Percentiles rank a stretch among this genome's conserved stretches.
These are phyloP conservation scores for Formica selysi DNA, from an alignment of 1,140 invertebrate genomes.

Conservation along the genomic window DNA sequence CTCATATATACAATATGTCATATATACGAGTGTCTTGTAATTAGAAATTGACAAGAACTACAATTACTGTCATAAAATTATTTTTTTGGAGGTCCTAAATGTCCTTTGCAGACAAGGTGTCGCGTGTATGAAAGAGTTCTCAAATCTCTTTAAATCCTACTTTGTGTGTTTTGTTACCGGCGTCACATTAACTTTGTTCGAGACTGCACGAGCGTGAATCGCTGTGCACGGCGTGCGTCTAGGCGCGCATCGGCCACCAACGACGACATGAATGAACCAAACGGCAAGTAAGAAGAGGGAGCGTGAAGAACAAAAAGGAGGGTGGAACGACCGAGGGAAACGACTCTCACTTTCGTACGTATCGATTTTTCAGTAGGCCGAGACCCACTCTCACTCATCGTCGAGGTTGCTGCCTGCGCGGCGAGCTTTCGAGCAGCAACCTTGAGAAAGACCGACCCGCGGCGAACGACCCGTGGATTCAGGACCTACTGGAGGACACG, in stretches of 20 bases:
- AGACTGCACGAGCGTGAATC: constrained; percentile 39
- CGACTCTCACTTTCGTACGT: constrained; percentile 81
- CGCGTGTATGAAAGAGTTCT: too few species aligned
- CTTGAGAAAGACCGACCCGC: constrained; percentile 69
- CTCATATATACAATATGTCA: too few species aligned
- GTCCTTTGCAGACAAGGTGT: too few species aligned
- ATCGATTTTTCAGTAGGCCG: constrained; percentile 80
- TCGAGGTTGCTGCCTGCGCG: constrained; percentile 41
- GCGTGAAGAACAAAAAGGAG: constrained; percentile 74
- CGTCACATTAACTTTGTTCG: constrained; percentile 16
- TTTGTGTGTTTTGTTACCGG: background rate
- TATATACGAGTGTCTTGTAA: too few species aligned
- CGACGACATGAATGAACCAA: constrained; percentile 75
- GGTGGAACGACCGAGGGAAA: constrained; percentile 72
- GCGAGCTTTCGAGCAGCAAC: constrained; percentile 71
- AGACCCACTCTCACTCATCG: constrained; percentile 77
- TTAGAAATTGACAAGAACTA: too few species aligned
- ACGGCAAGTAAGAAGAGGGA: constrained; percentile 74
- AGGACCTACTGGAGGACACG: constrained; percentile 4
- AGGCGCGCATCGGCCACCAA: constrained; percentile 53
- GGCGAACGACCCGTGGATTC: constrained; percentile 45
- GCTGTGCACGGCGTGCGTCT: constrained; percentile 15
- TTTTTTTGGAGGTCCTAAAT: too few species aligned
- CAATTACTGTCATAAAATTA: too few species aligned
- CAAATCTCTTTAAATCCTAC: background rate